These are phyloP conservation scores for Drepanosiphum platanoidis DNA, from an alignment of 2,888 invertebrate species.

Conservation along the genomic window DNA sequence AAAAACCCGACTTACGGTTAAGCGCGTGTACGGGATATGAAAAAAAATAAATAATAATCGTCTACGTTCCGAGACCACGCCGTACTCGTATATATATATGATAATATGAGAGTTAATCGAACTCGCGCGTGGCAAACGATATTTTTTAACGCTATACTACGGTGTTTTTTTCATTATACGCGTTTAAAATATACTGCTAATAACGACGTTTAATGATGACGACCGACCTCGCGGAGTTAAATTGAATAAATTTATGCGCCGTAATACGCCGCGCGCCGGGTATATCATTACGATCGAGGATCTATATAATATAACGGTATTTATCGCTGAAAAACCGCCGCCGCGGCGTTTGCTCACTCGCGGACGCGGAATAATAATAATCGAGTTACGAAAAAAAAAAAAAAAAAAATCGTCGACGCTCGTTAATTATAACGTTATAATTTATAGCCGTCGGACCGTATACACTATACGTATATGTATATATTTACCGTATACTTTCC, in stretches of 20 bases:
- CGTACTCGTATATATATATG: too few species aligned
- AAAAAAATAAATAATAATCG: too few species aligned
- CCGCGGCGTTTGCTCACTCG: too few species aligned
- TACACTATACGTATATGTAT: not conserved
- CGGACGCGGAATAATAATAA: not conserved
- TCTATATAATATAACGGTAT: conserved; percentile 35
- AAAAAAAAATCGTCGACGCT: not conserved
- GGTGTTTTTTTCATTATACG: not conserved
- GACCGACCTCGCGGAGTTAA: not conserved
- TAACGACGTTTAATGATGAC: not conserved
- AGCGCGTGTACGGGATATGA: too few species aligned
- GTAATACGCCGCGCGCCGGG: not conserved
- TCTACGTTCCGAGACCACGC: not conserved
- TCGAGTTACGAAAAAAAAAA: not conserved
- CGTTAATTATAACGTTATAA: conserved; percentile 1
- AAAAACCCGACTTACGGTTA: not conserved
- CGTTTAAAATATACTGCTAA: not conserved
- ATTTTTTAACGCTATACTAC: too few species aligned
- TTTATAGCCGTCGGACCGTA: not conserved
- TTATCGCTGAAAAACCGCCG: not conserved
- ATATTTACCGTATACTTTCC: too few species aligned
- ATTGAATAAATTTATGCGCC: not conserved
- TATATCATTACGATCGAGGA: not conserved
- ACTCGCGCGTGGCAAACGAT: not conserved
- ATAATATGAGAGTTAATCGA: not conserved